Evolutionary conservation across 2,797 vertebrate species (phyloP).

Genomic region (Psittacula echo): DNA sequence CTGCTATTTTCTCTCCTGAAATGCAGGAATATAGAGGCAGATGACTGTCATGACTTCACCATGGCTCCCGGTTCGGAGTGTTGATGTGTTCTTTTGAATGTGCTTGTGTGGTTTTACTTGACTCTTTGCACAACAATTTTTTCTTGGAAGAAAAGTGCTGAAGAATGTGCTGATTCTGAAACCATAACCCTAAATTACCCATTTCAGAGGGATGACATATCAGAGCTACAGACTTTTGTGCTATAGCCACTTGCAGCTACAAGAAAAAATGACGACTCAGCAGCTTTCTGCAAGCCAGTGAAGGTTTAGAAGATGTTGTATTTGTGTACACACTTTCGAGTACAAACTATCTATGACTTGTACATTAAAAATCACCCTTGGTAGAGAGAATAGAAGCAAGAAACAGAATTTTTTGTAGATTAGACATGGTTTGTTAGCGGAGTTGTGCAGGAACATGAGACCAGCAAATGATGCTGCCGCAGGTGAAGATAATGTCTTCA

Average conservation of each 20-base stretch:
- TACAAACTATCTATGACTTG: not conserved
- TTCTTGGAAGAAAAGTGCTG: slow-evolving; percentile 19
- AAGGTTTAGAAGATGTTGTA: slow-evolving; percentile 8
- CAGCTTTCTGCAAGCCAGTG: slow-evolving; percentile 2
- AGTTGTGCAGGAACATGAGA: not conserved
- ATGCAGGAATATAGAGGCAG: not conserved
- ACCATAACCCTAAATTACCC: slow-evolving; percentile 65
- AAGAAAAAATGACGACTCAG: slow-evolving; percentile 44
- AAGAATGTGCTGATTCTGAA: slow-evolving; percentile 70
- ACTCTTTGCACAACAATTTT: not conserved
- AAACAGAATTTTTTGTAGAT: not conserved
- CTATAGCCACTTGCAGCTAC: slow-evolving; percentile 45
- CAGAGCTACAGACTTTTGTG: slow-evolving; percentile 33
- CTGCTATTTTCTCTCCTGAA: not conserved
- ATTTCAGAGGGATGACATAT: slow-evolving; percentile 51
- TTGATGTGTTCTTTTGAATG: not conserved
- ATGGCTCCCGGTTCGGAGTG: not conserved
- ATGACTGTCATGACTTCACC: not conserved
- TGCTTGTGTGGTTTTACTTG: not conserved
- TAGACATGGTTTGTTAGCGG: not conserved
- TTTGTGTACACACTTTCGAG: slow-evolving; percentile 37
- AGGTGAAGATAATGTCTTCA: not conserved
- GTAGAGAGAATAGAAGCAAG: not conserved
- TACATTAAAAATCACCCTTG: not conserved
- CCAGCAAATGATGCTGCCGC: not conserved